Percentiles rank a stretch among this genome's conserved stretches.
These are phyloP conservation scores for Phenganax subtilis DNA, from an alignment of 92 coral and sea anemone genomes.

Conservation along the genomic window DNA sequence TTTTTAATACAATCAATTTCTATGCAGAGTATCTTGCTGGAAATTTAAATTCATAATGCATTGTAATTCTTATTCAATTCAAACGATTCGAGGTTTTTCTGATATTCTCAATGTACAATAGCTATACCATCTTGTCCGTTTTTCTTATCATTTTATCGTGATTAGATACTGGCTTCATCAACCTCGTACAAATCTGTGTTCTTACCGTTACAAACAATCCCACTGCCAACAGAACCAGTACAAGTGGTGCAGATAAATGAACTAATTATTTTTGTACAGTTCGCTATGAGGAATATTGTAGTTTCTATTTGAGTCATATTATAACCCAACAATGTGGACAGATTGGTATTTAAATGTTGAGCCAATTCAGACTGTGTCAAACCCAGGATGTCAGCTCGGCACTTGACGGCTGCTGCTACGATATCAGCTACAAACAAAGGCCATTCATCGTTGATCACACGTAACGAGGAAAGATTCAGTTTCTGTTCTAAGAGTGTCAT, in stretches of 20 bases:
- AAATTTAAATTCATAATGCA: too few relatives aligned
- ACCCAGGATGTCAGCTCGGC: background rate
- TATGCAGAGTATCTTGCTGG: too few relatives aligned
- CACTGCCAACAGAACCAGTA: too few relatives aligned
- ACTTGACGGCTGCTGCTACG: slow-evolving; percentile 5
- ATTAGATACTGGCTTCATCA: too few relatives aligned
- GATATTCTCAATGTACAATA: too few relatives aligned
- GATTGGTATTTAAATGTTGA: background rate
- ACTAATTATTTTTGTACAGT: background rate
- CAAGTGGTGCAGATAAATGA: background rate
- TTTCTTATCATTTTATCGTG: too few relatives aligned
- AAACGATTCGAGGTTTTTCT: too few relatives aligned
- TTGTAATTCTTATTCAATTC: too few relatives aligned
- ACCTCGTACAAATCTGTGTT: too few relatives aligned
- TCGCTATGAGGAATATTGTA: background rate
- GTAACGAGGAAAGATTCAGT: background rate
- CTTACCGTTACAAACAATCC: too few relatives aligned
- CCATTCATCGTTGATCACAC: background rate
- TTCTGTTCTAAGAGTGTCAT: slow-evolving; percentile 2
- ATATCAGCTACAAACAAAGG: background rate
- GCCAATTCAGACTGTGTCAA: background rate
- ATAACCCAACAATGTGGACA: background rate
- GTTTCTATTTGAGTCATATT: background rate
- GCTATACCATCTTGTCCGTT: too few relatives aligned
- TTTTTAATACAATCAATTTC: too few relatives aligned